These are phyloP conservation scores for Hippocampus comes DNA, from an alignment of 2,113 vertebrate species.

Conservation along the genomic window DNA sequence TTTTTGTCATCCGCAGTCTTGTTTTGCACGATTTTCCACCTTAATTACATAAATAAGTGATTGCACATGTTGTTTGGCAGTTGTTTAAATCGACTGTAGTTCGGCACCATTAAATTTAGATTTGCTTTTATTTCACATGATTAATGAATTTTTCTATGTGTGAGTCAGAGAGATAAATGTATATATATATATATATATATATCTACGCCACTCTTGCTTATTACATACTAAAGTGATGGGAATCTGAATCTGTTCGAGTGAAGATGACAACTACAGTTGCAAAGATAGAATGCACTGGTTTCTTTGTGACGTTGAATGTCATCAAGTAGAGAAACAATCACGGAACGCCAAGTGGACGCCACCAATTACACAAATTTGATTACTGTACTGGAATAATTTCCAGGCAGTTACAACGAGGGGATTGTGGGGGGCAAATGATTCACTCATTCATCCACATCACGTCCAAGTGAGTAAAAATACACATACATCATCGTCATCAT, in stretches of 20 bases:
- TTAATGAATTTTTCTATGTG: too few species aligned
- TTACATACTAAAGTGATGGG: not conserved
- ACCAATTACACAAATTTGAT: constrained; percentile 30
- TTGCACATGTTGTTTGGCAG: too few species aligned
- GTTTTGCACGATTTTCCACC: not conserved
- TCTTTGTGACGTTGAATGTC: not conserved
- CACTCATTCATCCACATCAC: constrained; percentile 5
- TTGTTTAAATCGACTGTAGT: too few species aligned
- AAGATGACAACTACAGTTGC: not conserved
- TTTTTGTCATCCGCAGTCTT: too few species aligned
- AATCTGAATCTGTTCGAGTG: not conserved
- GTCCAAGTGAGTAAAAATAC: not conserved
- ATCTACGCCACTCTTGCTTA: not conserved
- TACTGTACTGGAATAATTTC: constrained; percentile 29
- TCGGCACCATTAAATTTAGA: too few species aligned
- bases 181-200: too few species aligned
- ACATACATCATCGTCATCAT: not conserved
- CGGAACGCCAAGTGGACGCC: constrained; percentile 25
- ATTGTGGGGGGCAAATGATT: not conserved
- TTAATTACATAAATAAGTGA: not conserved
- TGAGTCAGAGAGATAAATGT: too few species aligned
- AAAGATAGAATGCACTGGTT: not conserved
- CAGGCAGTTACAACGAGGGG: constrained; percentile 15
- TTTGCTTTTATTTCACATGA: too few species aligned
- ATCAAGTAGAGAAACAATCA: not conserved